Conservation (phyloP, 2,888 invertebrate species). For the Lasioglossum zephyrum region DNA sequence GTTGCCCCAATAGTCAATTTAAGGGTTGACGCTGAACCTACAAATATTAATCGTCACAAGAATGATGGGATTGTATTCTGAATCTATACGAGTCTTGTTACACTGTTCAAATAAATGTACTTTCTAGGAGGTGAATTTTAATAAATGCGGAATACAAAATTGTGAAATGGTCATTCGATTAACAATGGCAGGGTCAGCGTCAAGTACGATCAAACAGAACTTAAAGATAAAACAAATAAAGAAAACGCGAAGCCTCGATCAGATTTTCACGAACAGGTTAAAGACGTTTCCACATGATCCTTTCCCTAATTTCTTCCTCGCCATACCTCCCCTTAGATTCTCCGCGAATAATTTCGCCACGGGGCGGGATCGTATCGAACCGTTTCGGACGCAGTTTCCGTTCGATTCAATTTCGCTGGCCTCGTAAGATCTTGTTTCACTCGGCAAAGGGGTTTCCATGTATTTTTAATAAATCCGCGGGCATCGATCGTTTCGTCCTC, state of each 20-base stretch:
- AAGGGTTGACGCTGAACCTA: background rate
- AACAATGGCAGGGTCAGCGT: background rate
- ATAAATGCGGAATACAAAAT: background rate
- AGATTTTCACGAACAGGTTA: background rate
- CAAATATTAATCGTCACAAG: background rate
- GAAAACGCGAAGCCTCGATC: background rate
- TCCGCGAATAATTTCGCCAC: constrained; percentile 68
- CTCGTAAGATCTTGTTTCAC: constrained; percentile 31
- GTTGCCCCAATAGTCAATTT: background rate
- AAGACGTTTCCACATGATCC: background rate
- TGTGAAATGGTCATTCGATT: background rate
- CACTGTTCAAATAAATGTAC: background rate
- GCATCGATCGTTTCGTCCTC: constrained; percentile 16
- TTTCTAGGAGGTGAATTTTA: background rate
- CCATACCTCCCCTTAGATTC: background rate
- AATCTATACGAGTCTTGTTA: background rate
- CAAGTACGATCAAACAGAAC: background rate
- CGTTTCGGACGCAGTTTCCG: constrained; percentile 73
- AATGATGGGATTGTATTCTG: background rate
- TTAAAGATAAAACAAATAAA: background rate
- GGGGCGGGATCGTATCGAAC: constrained; percentile 77
- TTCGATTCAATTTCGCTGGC: constrained; percentile 26
- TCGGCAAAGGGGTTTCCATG: constrained; percentile 41
- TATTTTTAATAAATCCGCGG: constrained; percentile 28
- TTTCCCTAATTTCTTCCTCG: background rate